Conservation (phyloP, 2,797 vertebrate species). For the Characodon lateralis region DNA sequence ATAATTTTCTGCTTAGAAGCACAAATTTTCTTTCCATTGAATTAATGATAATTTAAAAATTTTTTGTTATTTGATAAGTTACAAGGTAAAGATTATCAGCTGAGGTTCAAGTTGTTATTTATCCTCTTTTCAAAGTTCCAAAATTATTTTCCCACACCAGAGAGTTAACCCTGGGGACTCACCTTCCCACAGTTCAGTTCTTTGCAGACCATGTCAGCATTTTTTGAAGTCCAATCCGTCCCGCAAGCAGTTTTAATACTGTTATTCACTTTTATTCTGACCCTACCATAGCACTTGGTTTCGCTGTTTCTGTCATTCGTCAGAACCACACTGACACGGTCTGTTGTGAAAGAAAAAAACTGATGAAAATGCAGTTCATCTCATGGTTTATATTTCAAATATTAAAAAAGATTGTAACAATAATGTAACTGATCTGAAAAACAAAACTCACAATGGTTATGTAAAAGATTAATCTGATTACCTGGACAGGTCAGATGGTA, state of each 20-base stretch:
- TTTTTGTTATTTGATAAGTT: too few species aligned
- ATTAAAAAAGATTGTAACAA: neutral
- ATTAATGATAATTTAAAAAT: too few species aligned
- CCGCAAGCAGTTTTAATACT: rapidly evolving
- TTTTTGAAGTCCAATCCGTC: rapidly evolving
- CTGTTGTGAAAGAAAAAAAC: slow-evolving; percentile 23
- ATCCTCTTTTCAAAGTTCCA: too few species aligned
- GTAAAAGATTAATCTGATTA: slow-evolving; percentile 27
- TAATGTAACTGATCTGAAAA: neutral
- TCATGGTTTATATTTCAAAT: neutral
- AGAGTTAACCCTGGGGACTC: neutral
- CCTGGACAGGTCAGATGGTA: slow-evolving; percentile 60
- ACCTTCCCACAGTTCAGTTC: slow-evolving; percentile 58
- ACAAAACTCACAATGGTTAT: neutral
- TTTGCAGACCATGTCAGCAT: slow-evolving; percentile 49
- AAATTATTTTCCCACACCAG: too few species aligned
- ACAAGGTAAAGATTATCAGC: too few species aligned
- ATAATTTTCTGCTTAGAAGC: too few species aligned
- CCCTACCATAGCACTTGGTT: slow-evolving; percentile 37
- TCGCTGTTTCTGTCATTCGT: rapidly evolving
- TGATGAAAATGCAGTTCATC: neutral
- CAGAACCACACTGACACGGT: slow-evolving; percentile 26
- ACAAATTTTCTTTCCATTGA: too few species aligned
- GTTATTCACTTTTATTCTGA: slow-evolving; percentile 22
- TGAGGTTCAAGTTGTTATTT: too few species aligned